Conservation (phyloP, 2,113 vertebrate genomes). For the Conger conger region DNA sequence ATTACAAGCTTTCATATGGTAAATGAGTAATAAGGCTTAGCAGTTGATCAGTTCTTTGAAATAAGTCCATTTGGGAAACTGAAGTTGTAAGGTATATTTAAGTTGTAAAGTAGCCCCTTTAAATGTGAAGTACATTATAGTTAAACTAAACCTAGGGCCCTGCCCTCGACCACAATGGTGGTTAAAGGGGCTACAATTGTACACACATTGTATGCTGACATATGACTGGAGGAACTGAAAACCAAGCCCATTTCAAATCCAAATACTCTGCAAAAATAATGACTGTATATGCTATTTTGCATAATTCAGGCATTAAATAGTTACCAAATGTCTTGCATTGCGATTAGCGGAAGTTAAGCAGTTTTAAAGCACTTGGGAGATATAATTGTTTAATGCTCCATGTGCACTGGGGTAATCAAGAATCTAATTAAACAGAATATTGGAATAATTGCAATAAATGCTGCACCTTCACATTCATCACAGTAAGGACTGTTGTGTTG, state of each 20-base stretch:
- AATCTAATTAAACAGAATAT: not conserved
- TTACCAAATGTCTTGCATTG: conserved; percentile 6
- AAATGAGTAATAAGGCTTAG: too few species aligned
- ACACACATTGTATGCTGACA: too few species aligned
- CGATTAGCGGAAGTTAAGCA: conserved; percentile 13
- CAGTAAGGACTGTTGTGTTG: not conserved
- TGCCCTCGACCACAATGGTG: too few species aligned
- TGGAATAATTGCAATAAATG: conserved; percentile 15
- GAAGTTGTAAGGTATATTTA: too few species aligned
- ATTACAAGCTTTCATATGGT: too few species aligned
- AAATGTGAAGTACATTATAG: too few species aligned
- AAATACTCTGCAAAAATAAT: not conserved
- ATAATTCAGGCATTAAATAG: not conserved
- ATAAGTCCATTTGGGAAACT: too few species aligned
- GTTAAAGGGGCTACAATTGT: too few species aligned
- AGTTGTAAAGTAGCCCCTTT: too few species aligned
- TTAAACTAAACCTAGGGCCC: too few species aligned
- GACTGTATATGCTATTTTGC: not conserved
- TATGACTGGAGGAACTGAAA: not conserved
- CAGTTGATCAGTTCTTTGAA: too few species aligned
- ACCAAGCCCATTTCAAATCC: not conserved
- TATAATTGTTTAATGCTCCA: not conserved
- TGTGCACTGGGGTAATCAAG: conserved; percentile 17
- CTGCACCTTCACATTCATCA: not conserved
- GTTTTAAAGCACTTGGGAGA: conserved; percentile 10